These are phyloP conservation scores for Tiaroga cobitis DNA, from an alignment of 2,797 vertebrate species.

Conservation along the genomic window DNA sequence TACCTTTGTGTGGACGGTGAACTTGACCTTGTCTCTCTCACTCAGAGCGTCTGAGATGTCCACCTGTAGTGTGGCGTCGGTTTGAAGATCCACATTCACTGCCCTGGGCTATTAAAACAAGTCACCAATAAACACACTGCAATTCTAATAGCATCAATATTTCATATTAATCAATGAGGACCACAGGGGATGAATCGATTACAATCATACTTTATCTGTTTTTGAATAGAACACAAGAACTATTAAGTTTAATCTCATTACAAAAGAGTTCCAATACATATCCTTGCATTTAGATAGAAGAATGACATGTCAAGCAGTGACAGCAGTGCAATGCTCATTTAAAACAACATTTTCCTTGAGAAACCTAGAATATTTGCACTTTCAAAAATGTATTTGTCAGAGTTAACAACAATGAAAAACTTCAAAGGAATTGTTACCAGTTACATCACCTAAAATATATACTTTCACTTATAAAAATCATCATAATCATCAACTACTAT, in stretches of 20 bases:
- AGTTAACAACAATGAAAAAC: neutral
- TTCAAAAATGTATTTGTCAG: neutral
- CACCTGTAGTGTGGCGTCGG: constrained; percentile 94
- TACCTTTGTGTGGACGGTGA: constrained; percentile 99
- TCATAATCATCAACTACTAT: neutral
- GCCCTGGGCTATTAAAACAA: constrained; percentile 85
- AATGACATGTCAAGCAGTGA: neutral
- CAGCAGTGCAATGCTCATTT: neutral
- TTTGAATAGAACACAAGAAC: neutral
- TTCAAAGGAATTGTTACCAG: neutral
- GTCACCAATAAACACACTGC: neutral
- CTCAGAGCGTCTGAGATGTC: constrained; percentile 98
- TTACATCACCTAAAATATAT: neutral
- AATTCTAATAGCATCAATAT: neutral
- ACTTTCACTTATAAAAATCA: neutral
- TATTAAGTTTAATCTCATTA: neutral
- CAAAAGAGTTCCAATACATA: neutral
- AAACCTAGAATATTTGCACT: neutral
- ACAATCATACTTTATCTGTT: neutral
- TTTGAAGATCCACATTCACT: constrained; percentile 96
- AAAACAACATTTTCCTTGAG: neutral
- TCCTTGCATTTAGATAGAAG: neutral
- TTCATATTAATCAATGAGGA: neutral
- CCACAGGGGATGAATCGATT: neutral
- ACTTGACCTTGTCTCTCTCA: constrained; percentile 98